A percentile compares a stretch with the other conserved stretches of the same genome.
Evolutionary conservation across 2,888 invertebrate genomes (phyloP).

Genomic region (Brachypterus glaber): DNA sequence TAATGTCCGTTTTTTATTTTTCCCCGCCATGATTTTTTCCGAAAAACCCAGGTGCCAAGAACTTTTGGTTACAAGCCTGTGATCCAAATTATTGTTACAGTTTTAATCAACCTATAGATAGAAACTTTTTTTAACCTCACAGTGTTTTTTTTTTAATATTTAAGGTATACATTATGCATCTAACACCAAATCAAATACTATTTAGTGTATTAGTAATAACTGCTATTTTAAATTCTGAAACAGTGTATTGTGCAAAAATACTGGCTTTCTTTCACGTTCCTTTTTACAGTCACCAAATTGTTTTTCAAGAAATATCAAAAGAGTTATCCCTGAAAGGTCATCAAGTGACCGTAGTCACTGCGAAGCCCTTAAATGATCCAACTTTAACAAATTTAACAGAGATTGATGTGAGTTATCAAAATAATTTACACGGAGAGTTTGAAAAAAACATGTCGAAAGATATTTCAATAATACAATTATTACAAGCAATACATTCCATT

Average conservation of each 20-base stretch:
- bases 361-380: constrained; percentile 21
- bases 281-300: constrained; percentile 25
- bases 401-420: constrained; percentile 22
- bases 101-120: too few relatives aligned
- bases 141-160: too few relatives aligned
- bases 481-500: neutral
- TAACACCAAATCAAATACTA: too few relatives aligned
- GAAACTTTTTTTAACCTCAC: too few relatives aligned
- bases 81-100: too few relatives aligned
- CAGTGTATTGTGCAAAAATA: constrained; percentile 25
- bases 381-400: constrained; percentile 20
- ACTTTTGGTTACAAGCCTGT: too few relatives aligned
- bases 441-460: constrained; percentile 10
- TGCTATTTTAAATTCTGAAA: too few relatives aligned
- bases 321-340: constrained; percentile 23
- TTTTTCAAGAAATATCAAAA: constrained; percentile 20
- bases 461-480: neutral
- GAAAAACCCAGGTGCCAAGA: too few relatives aligned
- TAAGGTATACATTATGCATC: too few relatives aligned
- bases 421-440: constrained; percentile 5
- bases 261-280: constrained; percentile 24
- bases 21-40: too few relatives aligned
- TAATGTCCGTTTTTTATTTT: too few relatives aligned
- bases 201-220: too few relatives aligned
- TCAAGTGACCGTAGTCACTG: constrained; percentile 23